A percentile compares a stretch with the other conserved stretches of the same genome.
Evolutionary conservation across 2,888 invertebrate genomes (phyloP).

Genomic region (Heteromyza rotundicornis): DNA sequence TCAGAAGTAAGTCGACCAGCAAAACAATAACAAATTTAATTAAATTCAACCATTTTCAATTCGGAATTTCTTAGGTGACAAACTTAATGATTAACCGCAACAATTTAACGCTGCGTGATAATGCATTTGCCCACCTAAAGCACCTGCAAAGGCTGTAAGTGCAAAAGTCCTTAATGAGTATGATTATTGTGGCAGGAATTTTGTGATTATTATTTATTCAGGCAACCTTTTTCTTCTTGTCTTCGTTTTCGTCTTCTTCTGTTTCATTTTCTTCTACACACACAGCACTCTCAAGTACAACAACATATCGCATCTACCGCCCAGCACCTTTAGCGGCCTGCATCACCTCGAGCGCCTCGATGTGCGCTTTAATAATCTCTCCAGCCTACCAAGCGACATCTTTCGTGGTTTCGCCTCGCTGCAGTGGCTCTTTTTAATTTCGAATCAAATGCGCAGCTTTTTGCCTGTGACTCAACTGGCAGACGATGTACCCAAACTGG

Average conservation of each 20-base stretch:
- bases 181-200: slow-evolving; percentile 20
- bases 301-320: slow-evolving; percentile 58
- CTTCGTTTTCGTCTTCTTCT: not conserved
- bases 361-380: slow-evolving; percentile 53
- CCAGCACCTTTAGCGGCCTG: slow-evolving; percentile 50
- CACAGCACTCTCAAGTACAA: slow-evolving; percentile 55
- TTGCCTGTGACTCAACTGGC: slow-evolving; percentile 62
- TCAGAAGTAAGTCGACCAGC: slow-evolving; percentile 40
- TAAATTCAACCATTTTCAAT: not conserved
- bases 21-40: slow-evolving; percentile 2
- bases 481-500: slow-evolving; percentile 57
- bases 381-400: slow-evolving; percentile 56
- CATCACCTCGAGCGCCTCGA: slow-evolving; percentile 50
- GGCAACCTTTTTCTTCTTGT: slow-evolving; percentile 7
- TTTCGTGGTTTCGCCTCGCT: slow-evolving; percentile 62
- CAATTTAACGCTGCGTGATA: slow-evolving; percentile 50
- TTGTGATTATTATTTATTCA: not conserved
- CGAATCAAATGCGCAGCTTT: slow-evolving; percentile 63
- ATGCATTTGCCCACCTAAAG: slow-evolving; percentile 45
- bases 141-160: slow-evolving; percentile 51
- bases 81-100: slow-evolving; percentile 52
- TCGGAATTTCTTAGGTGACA: slow-evolving; percentile 42
- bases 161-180: slow-evolving; percentile 24
- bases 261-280: no score
- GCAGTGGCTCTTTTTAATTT: slow-evolving; percentile 63